Base-by-base conservation (phyloP, 2,888 invertebrate species). In the Eilema griseolum region DNA sequence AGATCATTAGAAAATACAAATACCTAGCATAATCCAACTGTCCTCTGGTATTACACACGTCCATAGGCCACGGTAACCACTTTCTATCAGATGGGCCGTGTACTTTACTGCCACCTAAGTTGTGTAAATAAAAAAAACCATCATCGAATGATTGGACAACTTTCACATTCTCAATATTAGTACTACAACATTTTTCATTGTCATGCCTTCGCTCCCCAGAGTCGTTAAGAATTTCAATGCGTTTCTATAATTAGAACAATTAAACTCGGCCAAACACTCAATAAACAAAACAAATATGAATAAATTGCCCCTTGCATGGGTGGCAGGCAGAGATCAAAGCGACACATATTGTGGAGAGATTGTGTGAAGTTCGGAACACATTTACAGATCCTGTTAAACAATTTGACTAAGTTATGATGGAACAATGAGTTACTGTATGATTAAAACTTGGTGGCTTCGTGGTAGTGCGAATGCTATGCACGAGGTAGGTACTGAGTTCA, bases 271-370 rank as follows among this genome's bases (percentile, higher is more conserved):
- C 26, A 63, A 67, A 65, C 37, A 23, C 33, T 46, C n/a, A 37
- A 66, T 70, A 71, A 24, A 75, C 66, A 76, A 74, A 23, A 59
- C 57, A 66, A 59, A 59, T 23, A 65, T 26, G 56, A 33, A 33
- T 52, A 52, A 57, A 56, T 61, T 59, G 68, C n/a, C 66, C 61
- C 52, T 67, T 52, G 73, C 83, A 77, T 88, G 88, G 88, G 88
- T 86, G 89, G 87, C 26, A 41, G 70, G 70, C 71, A 28, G 63
- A 85, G 83, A 86, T 87, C 83, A 85, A 86, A 86, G 83, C 75
- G 76, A 67, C 59, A 64, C 69, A 80, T 71, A 66, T 57, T 23
- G 23, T 7, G 16, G 28, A n/a, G 28, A n/a, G 70, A 69, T n/a
- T 69, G 76, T 72, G 75, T 28, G 20, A 61, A 68, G 72, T 77